Conservation (phyloP, 2,113 vertebrate genomes). For the Nipponia nippon region DNA sequence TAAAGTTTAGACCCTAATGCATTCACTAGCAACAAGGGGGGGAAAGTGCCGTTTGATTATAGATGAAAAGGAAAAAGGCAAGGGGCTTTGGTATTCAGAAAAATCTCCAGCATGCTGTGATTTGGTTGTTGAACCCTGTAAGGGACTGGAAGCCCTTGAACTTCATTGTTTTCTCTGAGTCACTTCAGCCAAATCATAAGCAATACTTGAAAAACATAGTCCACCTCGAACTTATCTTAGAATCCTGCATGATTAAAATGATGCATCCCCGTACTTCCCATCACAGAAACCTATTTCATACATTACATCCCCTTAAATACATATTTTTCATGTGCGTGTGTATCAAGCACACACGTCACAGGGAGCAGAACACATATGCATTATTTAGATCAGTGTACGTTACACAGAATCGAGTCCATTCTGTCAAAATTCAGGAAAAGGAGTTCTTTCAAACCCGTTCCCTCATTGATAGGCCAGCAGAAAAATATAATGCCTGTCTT, state of each 20-base stretch:
- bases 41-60: not conserved
- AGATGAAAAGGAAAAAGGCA: not conserved
- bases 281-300: not conserved
- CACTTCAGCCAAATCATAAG: not conserved
- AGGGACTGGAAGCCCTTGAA: not conserved
- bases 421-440: not conserved
- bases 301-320: not conserved
- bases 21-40: not conserved
- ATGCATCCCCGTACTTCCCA: not conserved
- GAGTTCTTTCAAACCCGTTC: not conserved
- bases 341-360: not conserved
- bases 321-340: not conserved
- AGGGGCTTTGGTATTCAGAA: not conserved
- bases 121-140: not conserved
- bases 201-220: not conserved
- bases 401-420: not conserved
- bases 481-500: not conserved
- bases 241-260: not conserved
- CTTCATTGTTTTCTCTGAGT: not conserved
- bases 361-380: not conserved
- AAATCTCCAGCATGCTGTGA: not conserved
- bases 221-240: not conserved
- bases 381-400: rapidly evolving
- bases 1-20: not conserved
- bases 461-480: not conserved